Evolutionary conservation across 1,140 invertebrate species (phyloP), one percentile per base, ranked within the genome.

Genomic region (fruit fly (Drosophila melanogaster)): DNA sequence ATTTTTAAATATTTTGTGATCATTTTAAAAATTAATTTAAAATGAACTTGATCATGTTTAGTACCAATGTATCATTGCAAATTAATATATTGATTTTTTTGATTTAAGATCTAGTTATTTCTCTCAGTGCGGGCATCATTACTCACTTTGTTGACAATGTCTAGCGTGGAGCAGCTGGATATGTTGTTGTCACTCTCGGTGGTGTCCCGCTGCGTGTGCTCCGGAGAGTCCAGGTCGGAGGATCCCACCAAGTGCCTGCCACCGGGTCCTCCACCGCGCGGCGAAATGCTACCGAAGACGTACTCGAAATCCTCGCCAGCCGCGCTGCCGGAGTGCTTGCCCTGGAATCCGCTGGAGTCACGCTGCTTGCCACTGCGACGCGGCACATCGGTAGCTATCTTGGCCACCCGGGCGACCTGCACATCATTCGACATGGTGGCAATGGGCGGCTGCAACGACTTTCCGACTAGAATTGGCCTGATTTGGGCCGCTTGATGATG

Each of bases 101-200:
- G 7, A 19, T 10, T 10, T 3, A 1, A 6, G 5, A 12, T 2
- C 4, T 33, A 7, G 30, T 8, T 30, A 30, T 61, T 54, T 60
- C 22, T 44, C 15, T 26, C 12, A 19, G 64, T 67, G 64, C 14
- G 22, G 26, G 14, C 30, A 3, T 24, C 17, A 67, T 67, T 35
- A 80, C 87, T 79, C 67, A 90, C 87, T 79, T 90, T 87, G 75
- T 92, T 92, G 73, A 89, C 91, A 81, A 92, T 92, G 62, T 92
- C 91, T 53, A 92, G 65, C 6, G 91, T 92, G 44, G 91, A 92
- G 77, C 91, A 92, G 79, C 90, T 92, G 65, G 90, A 92, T 19
- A 92, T 92, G 61, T 92, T 92, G 67, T 92, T 92, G 64, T 92
- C 91, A 51, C 90, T 92, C 55, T 91, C 90, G 14, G 81, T 91